A percentile compares a stretch with the other conserved stretches of the same genome.
Evolutionary conservation across 2,113 vertebrate species (phyloP).

Genomic region (Chaenogobius annularis): DNA sequence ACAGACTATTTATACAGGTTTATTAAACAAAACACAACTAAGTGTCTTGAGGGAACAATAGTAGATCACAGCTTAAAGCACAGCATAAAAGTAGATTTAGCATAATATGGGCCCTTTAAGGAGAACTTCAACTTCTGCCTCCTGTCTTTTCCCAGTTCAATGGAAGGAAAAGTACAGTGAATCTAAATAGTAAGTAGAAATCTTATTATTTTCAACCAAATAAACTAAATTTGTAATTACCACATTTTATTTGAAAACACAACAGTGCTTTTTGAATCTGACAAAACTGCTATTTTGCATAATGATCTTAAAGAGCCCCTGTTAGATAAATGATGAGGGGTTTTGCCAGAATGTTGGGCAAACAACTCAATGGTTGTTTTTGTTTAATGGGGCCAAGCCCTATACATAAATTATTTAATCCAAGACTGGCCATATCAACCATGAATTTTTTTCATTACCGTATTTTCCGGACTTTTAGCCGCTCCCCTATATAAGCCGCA

Average conservation of each 20-base stretch:
- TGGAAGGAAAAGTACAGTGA: not conserved
- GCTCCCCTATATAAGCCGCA: too few relatives aligned
- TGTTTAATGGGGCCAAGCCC: not conserved
- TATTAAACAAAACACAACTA: too few relatives aligned
- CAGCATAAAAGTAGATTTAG: not conserved
- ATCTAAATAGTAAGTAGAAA: conserved; percentile 1
- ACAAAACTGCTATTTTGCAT: not conserved
- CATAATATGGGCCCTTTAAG: conserved; percentile 3
- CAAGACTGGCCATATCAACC: not conserved
- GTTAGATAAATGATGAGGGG: not conserved
- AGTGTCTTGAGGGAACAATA: not conserved
- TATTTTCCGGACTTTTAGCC: too few relatives aligned
- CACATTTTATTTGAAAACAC: not conserved
- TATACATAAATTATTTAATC: not conserved
- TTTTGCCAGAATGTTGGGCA: not conserved
- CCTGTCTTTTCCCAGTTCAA: not conserved
- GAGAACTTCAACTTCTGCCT: not conserved
- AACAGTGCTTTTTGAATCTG: too few relatives aligned
- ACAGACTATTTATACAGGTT: too few relatives aligned
- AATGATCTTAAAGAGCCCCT: not conserved
- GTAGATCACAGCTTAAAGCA: not conserved
- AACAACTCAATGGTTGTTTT: not conserved
- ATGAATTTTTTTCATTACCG: too few relatives aligned
- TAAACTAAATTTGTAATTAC: not conserved
- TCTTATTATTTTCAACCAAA: not conserved